Base-by-base conservation (phyloP, 2,113 vertebrate genomes). In the Odobenus rosmarus region DNA sequence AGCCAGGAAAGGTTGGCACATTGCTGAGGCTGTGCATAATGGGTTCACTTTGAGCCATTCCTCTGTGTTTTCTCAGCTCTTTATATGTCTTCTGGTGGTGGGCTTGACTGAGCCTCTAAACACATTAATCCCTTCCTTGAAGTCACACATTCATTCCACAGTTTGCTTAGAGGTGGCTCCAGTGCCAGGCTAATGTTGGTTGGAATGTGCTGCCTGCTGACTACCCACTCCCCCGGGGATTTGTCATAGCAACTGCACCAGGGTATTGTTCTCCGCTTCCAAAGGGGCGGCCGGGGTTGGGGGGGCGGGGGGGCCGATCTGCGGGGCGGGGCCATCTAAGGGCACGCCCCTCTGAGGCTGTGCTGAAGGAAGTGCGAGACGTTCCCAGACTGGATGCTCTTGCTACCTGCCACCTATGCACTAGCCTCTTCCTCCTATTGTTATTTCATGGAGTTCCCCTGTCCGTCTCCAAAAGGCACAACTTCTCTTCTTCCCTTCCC, bases 351-450 rank as follows among this genome's bases (percentile, higher is more conserved):
- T 16, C 84, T 96, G 76, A 88, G 95, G 18, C 95, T 85, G 77
- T 89, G 59, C 93, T n/a, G 97, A 83, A 90, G 93, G 93, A 96
- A 95, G 97, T 84, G 8, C 23, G 33, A 28, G 93, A 61, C 31
- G 49, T 81, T 23, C 84, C 72, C 4, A 3, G 16, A 69, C 61
- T 33, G 39, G 53, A 42, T 77, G 24, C 57, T 95, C 10, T 81
- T 14, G 23, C 83, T 93, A 74, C 88, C 53, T 69, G 90, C 77
- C 93, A 77, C 0, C 84, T 57, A 79, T 33, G 2, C 18, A 76
- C 39, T 5, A 4, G 79, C 64, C 86, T 26, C 95, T 98, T 97
- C 90, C 67, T 88, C 36, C 91, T 46, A n/a, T 97, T 98, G 96
- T 91, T 93, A 57, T 14, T 88, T n/a, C 53, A 0, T 42, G 86